Conservation (phyloP, 1,140 invertebrate genomes). For the Lysiphlebus fabarum region DNA sequence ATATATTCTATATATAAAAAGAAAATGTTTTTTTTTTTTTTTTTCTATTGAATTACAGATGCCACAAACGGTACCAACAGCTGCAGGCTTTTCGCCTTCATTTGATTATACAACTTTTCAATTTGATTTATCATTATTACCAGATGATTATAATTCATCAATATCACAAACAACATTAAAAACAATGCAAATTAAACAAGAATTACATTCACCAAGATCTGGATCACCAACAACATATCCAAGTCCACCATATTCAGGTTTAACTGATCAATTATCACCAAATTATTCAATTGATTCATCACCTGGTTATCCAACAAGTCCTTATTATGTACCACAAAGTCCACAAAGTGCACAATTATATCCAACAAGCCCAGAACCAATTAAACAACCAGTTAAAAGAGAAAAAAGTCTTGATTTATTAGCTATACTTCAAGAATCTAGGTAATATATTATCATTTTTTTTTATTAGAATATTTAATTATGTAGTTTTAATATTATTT, state of each 20-base stretch:
- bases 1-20: too few relatives aligned
- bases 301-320: constrained; percentile 61
- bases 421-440: constrained; percentile 54
- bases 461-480: too few relatives aligned
- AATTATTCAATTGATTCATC: constrained; percentile 60
- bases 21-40: too few relatives aligned
- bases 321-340: constrained; percentile 55
- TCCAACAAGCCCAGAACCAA: constrained; percentile 53
- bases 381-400: constrained; percentile 53
- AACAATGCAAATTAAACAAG: constrained; percentile 48
- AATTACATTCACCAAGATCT: constrained; percentile 46
- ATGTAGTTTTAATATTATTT: too few relatives aligned
- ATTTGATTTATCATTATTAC: constrained; percentile 73
- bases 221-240: constrained; percentile 53
- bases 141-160: constrained; percentile 55
- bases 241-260: constrained; percentile 59
- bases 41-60: constrained; percentile 62
- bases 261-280: constrained; percentile 56
- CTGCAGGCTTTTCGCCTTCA: constrained; percentile 66
- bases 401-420: constrained; percentile 55
- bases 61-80: constrained; percentile 76
- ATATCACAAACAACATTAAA: constrained; percentile 39
- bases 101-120: constrained; percentile 66
- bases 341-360: constrained; percentile 57
- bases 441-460: constrained; percentile 33